Evolutionary conservation across 2,797 vertebrate species (phyloP).

Genomic region (Enteromius mattozi): DNA sequence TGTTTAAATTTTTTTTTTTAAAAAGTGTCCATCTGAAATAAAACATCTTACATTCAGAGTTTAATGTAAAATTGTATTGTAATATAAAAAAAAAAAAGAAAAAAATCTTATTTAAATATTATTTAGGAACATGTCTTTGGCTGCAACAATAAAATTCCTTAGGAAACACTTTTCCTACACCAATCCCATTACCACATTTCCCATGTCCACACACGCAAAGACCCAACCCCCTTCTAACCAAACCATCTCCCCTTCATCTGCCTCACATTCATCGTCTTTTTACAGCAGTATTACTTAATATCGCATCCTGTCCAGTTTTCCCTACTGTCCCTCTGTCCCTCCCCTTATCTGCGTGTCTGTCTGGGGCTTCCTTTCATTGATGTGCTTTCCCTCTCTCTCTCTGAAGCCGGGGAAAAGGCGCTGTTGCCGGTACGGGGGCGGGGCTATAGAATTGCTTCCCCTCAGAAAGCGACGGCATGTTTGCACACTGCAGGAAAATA

Average conservation of each 20-base stretch:
- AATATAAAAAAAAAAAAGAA: too few species aligned
- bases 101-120: neutral
- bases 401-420: conserved; percentile 84
- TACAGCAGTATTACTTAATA: conserved; percentile 28
- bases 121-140: neutral
- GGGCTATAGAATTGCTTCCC: conserved; percentile 85
- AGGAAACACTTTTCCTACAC: neutral
- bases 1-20: too few species aligned
- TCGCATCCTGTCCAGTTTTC: conserved; percentile 29
- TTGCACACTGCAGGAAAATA: conserved; percentile 86
- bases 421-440: conserved; percentile 79
- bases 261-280: conserved; percentile 34
- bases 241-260: conserved; percentile 11
- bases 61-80: neutral
- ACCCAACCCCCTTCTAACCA: conserved; percentile 19
- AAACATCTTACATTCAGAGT: neutral
- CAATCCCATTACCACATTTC: conserved; percentile 8
- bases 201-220: neutral
- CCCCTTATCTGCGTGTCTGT: conserved; percentile 35
- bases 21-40: too few species aligned
- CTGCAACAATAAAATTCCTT: neutral
- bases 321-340: conserved; percentile 33
- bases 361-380: conserved; percentile 68
- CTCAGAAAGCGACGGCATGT: conserved; percentile 83
- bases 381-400: conserved; percentile 80